Conservation (phyloP, 2,113 vertebrate species). For the Mustela lutreola region DNA sequence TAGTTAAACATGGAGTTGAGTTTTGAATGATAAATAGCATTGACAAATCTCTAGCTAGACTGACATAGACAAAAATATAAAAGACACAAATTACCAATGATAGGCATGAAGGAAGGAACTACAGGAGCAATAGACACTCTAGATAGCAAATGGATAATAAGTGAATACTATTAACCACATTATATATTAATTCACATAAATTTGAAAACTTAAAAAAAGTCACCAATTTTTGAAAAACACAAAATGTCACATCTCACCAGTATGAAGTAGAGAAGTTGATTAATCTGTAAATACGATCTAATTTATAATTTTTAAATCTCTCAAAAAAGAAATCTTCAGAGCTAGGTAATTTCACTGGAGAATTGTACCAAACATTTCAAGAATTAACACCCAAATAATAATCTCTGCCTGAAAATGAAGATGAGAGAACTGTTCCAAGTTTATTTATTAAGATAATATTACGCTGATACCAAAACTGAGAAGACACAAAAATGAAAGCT, state of each 20-base stretch:
- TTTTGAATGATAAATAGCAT: background rate
- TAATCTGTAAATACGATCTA: background rate
- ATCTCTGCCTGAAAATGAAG: background rate
- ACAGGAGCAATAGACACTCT: background rate
- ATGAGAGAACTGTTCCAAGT: background rate
- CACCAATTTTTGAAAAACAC: background rate
- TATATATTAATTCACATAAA: background rate
- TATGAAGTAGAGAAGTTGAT: background rate
- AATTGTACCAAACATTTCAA: background rate
- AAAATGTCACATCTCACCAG: background rate
- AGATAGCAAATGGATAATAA: background rate
- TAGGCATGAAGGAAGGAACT: background rate
- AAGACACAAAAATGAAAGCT: background rate
- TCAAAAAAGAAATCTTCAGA: background rate
- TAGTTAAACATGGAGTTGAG: background rate
- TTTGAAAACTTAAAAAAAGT: background rate
- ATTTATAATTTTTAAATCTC: background rate
- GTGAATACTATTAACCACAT: background rate
- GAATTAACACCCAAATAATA: background rate
- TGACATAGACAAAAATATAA: background rate
- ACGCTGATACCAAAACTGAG: background rate
- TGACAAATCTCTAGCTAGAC: background rate
- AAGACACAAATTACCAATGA: background rate
- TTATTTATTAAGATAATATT: background rate
- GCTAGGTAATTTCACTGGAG: background rate